Percentiles rank a stretch among this genome's conserved stretches.
phyloP scores from a whole-genome alignment of 2,797 vertebrate species.

The Limosa lapponica region DNA sequence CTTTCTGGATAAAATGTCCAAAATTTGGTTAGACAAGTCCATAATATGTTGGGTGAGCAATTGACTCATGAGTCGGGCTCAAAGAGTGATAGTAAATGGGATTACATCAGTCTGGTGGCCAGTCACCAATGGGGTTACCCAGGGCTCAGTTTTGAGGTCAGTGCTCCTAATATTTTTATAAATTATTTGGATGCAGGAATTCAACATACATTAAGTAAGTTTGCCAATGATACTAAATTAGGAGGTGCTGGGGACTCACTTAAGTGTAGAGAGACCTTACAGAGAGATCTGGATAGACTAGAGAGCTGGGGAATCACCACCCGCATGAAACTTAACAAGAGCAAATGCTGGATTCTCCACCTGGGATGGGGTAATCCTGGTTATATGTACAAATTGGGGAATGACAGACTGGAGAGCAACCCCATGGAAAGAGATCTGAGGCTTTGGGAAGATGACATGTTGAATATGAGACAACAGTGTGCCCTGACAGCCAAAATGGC shows the following conservation, averaged over 20 bases:
- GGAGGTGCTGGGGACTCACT: neutral
- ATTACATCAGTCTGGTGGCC: rapidly evolving
- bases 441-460: neutral
- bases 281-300: neutral
- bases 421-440: neutral
- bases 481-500: neutral
- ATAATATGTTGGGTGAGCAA: neutral
- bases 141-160: neutral
- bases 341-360: neutral
- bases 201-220: neutral
- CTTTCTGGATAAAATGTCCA: neutral
- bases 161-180: neutral
- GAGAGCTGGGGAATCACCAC: neutral
- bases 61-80: rapidly evolving
- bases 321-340: neutral
- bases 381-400: too few species aligned
- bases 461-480: neutral
- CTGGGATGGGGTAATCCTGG: neutral
- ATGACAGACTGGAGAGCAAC: neutral
- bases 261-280: neutral
- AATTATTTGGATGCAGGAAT: neutral
- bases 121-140: neutral
- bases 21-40: neutral
- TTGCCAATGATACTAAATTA: neutral
- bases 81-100: neutral